Base-by-base conservation (phyloP, 2,888 invertebrate species). In the Erebia aethiops region DNA sequence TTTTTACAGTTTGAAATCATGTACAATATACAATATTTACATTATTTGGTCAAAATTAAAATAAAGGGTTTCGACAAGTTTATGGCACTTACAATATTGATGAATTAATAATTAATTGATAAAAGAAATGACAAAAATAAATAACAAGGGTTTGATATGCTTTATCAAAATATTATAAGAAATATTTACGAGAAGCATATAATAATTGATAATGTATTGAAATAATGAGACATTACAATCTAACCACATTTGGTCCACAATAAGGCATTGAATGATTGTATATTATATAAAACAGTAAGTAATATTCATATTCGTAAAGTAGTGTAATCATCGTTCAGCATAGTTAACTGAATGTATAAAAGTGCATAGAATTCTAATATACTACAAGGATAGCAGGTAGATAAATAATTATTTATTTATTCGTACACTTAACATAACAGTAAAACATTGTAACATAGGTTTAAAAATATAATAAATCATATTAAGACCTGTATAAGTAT, bases 191-290 rank as follows among this genome's bases (percentile, higher is more conserved):
- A 54, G 16, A 61, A 61, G 26, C 10, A 56, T 43, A 43, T 43
- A 43, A 43, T 43, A 43, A 11, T 43, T 35, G 7, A 43, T 57
- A 13, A 14, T 26, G 61, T 43, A 35, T 26, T 43, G 46, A 26
- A 43, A 63, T 21, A 68, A 67, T 68, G 51, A 69, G 14, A 69
- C 66, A 58, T 67, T 69, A 60, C 52, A 65, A 52, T 73, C 65
- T 71, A 75, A 41, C 79, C 81, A 84, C 82, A 82, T 85, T 92
- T 92, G 92, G 92, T 92, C 92, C 92, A 81, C 85, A 81, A 80
- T 91, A 92, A 92, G 91, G 92, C 92, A 84, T 82, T 78, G 77
- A 81, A 82, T 79, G 80, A 79, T 41, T 16, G 41, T 35, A 49
- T 64, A 16, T 49, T 64, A 16, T 49, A 70, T 72, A 73, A 69